phyloP scores from a whole-genome alignment of 2,888 invertebrate genomes.

The Cistogaster globosa region DNA sequence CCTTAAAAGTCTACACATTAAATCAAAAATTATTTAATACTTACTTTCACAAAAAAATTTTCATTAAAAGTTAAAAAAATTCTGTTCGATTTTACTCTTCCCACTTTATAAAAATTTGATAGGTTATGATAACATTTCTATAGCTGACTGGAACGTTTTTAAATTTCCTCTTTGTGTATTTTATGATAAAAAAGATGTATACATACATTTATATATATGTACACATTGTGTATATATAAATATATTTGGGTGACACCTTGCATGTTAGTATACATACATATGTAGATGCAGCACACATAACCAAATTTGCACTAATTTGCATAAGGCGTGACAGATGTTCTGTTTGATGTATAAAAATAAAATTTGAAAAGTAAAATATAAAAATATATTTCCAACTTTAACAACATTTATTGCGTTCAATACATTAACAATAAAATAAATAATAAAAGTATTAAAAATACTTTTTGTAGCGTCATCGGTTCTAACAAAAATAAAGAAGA shows the following conservation, averaged over 20 bases:
- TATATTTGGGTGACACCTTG: conserved; percentile 1
- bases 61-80: no score
- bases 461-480: conserved; percentile 15
- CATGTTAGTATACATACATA: neutral
- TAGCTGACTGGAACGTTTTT: no score
- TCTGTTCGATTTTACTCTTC: no score
- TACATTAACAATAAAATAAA: conserved; percentile 49
- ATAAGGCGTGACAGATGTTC: conserved; percentile 69
- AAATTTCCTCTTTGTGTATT: no score
- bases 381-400: conserved; percentile 5
- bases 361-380: conserved; percentile 16
- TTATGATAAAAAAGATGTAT: no score
- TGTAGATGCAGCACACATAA: conserved; percentile 7
- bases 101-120: no score
- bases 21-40: no score
- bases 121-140: no score
- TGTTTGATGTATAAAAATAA: conserved; percentile 60
- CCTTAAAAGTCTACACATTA: no score
- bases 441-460: conserved; percentile 17
- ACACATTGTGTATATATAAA: neutral
- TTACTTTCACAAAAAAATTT: no score
- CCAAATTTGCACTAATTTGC: conserved; percentile 67
- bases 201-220: neutral
- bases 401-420: conserved; percentile 56
- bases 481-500: conserved; percentile 21